These are phyloP conservation scores for Empidonax alnorum DNA, from an alignment of 2,113 vertebrate genomes.

Conservation along the genomic window DNA sequence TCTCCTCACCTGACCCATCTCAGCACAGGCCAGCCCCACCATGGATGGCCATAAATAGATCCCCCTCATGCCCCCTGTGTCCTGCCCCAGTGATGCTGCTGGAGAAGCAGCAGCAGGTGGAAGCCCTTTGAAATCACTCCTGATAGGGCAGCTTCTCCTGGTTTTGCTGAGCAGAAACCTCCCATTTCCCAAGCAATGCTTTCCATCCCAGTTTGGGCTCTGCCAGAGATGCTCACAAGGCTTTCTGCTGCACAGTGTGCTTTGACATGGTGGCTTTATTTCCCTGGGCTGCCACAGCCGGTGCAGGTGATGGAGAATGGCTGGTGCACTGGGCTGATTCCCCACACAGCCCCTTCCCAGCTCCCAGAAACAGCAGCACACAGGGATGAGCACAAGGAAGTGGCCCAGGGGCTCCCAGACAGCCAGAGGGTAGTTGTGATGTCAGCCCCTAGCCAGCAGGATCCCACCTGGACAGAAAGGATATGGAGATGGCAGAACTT, in stretches of 20 bases:
- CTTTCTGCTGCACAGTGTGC: background rate
- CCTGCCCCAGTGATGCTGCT: background rate
- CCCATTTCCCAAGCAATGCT: background rate
- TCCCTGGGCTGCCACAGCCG: rapidly evolving
- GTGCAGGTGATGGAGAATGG: background rate
- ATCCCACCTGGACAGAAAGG: background rate
- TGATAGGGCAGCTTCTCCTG: background rate
- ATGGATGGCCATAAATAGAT: background rate
- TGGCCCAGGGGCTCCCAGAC: background rate
- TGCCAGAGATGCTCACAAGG: background rate
- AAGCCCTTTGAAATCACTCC: background rate
- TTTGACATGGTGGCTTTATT: background rate
- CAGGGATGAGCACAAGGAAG: background rate
- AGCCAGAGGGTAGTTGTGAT: background rate
- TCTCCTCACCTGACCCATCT: background rate
- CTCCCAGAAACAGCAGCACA: background rate
- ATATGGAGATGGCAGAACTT: background rate
- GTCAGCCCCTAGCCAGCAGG: background rate
- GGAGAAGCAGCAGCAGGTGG: background rate
- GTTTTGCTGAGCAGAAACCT: background rate
- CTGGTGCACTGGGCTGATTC: background rate
- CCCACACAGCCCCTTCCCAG: background rate
- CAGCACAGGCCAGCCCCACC: background rate
- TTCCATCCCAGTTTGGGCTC: rapidly evolving
- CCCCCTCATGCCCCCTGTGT: rapidly evolving